Percentiles rank a stretch among this genome's conserved stretches.
Evolutionary conservation across 2,113 vertebrate species (phyloP).

Genomic region (Heterocephalus glaber): DNA sequence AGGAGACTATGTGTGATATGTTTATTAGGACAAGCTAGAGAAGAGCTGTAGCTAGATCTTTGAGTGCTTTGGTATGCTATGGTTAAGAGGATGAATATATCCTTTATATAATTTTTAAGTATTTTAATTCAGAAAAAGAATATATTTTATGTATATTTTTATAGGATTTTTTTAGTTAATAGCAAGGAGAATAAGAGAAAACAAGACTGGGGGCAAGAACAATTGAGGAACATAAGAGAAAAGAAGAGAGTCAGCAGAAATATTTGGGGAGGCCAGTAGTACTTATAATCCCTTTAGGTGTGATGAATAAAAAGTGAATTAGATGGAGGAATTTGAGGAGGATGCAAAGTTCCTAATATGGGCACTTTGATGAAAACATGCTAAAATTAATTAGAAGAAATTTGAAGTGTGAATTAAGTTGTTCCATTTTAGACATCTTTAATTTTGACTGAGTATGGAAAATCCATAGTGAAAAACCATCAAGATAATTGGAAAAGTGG

Average conservation of each 20-base stretch:
- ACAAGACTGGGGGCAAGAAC: neutral
- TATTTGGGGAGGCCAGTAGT: neutral
- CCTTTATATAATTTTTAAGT: neutral
- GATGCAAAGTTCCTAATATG: neutral
- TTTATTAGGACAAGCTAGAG: neutral
- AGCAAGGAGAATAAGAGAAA: neutral
- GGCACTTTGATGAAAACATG: neutral
- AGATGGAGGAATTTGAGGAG: neutral
- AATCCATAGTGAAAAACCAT: neutral
- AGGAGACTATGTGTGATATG: neutral
- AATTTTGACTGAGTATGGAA: neutral
- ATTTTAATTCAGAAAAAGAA: slow-evolving; percentile 4
- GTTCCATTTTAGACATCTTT: neutral
- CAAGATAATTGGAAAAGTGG: neutral
- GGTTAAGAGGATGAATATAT: neutral
- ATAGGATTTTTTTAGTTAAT: neutral
- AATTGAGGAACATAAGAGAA: neutral
- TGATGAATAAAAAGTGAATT: neutral
- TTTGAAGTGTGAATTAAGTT: neutral
- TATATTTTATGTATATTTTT: neutral
- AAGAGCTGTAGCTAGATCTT: neutral
- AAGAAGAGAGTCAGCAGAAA: neutral
- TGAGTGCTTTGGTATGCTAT: neutral
- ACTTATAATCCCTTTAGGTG: accelerated
- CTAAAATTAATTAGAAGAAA: neutral